Evolutionary conservation across 2,113 vertebrate species (phyloP).

Genomic region (Saccopteryx bilineata): DNA sequence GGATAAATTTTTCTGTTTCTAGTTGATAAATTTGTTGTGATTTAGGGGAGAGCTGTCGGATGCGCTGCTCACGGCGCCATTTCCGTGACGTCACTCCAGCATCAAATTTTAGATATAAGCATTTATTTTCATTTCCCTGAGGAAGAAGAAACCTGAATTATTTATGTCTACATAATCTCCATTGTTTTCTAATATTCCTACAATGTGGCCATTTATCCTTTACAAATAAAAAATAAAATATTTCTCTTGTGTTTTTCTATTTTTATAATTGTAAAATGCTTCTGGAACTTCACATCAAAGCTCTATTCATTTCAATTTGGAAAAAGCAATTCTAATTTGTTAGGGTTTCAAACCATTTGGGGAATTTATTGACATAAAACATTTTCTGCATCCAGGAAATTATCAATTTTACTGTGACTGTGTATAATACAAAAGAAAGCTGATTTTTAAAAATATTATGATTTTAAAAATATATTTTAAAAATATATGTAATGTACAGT

Average conservation of each 20-base stretch:
- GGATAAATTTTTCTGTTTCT: no score
- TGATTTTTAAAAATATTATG: slow-evolving; percentile 21
- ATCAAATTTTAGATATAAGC: background rate
- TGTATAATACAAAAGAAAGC: background rate
- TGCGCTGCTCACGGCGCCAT: no score
- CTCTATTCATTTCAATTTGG: slow-evolving; percentile 22
- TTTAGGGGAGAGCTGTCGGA: no score
- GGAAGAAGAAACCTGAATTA: background rate
- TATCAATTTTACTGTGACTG: background rate
- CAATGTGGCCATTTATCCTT: background rate
- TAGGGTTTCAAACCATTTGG: slow-evolving; percentile 1
- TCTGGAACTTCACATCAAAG: slow-evolving; percentile 17
- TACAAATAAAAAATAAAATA: slow-evolving; percentile 10
- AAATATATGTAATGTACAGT: background rate
- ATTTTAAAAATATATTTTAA: background rate
- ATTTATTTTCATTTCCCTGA: slow-evolving; percentile 5
- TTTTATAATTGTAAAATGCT: slow-evolving; percentile 24
- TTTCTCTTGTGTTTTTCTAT: background rate
- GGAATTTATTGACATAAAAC: slow-evolving; percentile 45
- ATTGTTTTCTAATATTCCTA: background rate
- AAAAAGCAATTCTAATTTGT: slow-evolving; percentile 31
- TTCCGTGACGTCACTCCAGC: no score
- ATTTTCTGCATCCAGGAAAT: background rate
- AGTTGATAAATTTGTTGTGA: no score
- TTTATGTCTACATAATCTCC: background rate